Conservation (phyloP, 2,113 vertebrate genomes). For the Hemicordylus capensis region DNA sequence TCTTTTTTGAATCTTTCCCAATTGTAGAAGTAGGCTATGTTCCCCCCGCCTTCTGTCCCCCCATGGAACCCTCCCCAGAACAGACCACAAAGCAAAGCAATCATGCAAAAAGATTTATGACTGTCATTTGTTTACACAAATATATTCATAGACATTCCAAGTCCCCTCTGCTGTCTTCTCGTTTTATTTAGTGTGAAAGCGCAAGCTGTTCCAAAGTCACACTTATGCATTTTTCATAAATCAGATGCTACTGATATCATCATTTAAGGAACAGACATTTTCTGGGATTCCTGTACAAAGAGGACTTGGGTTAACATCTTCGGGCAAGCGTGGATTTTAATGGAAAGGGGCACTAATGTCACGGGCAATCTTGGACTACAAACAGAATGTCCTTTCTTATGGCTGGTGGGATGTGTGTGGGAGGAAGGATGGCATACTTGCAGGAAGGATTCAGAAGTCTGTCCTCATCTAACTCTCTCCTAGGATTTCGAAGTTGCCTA, state of each 20-base stretch:
- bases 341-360: background rate
- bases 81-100: conserved; percentile 53
- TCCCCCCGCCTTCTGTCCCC: background rate
- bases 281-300: background rate
- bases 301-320: background rate
- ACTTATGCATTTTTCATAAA: conserved; percentile 56
- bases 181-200: conserved; percentile 70
- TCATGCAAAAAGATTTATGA: conserved; percentile 65
- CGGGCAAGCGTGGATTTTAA: conserved; percentile 7
- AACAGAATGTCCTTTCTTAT: background rate
- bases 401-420: background rate
- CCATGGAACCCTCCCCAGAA: conserved; percentile 52
- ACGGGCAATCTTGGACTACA: background rate
- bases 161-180: conserved; percentile 57
- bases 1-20: background rate
- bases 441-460: too few species aligned
- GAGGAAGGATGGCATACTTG: background rate
- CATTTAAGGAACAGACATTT: conserved; percentile 37
- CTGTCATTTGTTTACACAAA: conserved; percentile 58
- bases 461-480: too few species aligned
- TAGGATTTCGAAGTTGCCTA: too few species aligned
- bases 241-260: conserved; percentile 37
- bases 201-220: conserved; percentile 66
- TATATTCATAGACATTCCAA: conserved; percentile 49
- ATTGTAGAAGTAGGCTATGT: background rate